Evolutionary conservation across 2,797 vertebrate species (phyloP), one percentile per base, ranked within the genome.

Genomic region (Halcyon smyrnensis): DNA sequence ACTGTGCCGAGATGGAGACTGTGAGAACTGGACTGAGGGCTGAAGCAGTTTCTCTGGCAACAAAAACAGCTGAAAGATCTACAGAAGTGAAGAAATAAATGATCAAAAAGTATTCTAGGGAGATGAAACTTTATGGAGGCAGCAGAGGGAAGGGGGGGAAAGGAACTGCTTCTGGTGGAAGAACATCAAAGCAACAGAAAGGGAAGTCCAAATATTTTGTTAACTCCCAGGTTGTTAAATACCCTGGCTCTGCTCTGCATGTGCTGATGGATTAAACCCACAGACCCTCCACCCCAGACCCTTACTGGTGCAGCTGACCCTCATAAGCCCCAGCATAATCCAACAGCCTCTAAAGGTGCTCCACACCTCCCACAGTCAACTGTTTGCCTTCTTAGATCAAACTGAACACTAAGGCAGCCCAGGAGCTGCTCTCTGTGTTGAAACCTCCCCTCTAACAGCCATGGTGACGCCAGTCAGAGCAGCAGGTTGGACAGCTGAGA

Each of bases 391-490:
- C 57, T 4, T 4, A 9, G n/a, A 46, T 48, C 59, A 14, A 68
- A 23, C 15, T 12, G 85, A 23, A 32, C 56, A 15, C 18, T 0
- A 6, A 20, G 45, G 86, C 60, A 23, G 48, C 3, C 15, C 2
- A 9, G 69, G 76, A 81, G 64, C 60, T 36, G 71, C 79, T 74
- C 17, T 60, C 2, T 2, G 0, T 0, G 1, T 1, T 2, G 21
- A 20, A 63, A 50, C 24, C 15, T 63, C 34, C 0, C 1, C 1
- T 34, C 36, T 4, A 6, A 2, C 2, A n/a, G 82, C 54, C 13
- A 0, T 0, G 4, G 46, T 0, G 7, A 37, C 0, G 39, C 15
- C 7, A 9, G 43, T 17, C n/a, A 15, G 48, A 43, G 73, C 0
- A 0, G 62, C 77, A 56, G 81, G 39, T 18, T 25, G 62, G 57